A percentile compares a stretch with the other conserved stretches of the same genome.
Conservation (phyloP, 1,140 invertebrate genomes). For the Hypsibius dujardini region DNA sequence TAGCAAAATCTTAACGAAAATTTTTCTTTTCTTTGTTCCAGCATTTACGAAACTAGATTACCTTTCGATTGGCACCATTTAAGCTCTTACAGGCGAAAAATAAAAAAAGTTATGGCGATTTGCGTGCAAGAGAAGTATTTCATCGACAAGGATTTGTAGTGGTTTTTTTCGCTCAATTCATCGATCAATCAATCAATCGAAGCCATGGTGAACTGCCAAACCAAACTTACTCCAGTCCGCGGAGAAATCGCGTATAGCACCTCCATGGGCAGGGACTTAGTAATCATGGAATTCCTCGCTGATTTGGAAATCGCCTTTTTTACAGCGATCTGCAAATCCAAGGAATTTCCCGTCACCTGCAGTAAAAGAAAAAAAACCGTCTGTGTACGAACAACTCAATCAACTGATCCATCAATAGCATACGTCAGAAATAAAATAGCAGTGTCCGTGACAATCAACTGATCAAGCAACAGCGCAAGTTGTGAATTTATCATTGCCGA, state of each 20-base stretch:
- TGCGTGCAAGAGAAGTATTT: too few species aligned
- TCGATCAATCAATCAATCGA: too few species aligned
- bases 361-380: neutral
- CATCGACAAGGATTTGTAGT: too few species aligned
- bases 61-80: too few species aligned
- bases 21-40: too few species aligned
- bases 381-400: too few species aligned
- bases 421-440: neutral
- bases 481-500: too few species aligned
- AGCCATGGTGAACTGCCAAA: too few species aligned
- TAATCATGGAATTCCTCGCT: conserved; percentile 1
- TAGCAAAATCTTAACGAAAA: too few species aligned
- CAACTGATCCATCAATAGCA: neutral
- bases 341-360: neutral
- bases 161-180: too few species aligned
- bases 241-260: neutral
- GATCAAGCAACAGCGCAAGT: neutral
- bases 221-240: neutral
- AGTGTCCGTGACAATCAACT: neutral
- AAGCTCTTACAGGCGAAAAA: neutral
- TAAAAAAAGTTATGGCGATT: neutral
- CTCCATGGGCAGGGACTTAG: neutral
- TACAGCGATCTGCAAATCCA: neutral
- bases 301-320: neutral
- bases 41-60: too few species aligned